Conservation (phyloP, 2,113 vertebrate species). For the Cyanoliseus patagonus region DNA sequence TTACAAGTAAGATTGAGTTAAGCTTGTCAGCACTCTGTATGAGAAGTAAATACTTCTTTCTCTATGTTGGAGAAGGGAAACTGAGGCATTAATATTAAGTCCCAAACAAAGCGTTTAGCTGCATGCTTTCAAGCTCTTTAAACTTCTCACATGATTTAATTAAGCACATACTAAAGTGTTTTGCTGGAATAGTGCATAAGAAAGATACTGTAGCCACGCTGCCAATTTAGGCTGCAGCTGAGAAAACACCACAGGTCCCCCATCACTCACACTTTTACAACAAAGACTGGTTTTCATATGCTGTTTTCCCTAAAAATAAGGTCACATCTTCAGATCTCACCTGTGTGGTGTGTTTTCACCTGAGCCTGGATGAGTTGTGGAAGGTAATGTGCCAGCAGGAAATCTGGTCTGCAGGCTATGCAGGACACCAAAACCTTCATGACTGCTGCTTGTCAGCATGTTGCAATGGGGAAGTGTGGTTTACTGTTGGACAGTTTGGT, state of each 20-base stretch:
- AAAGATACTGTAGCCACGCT: neutral
- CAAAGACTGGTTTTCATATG: neutral
- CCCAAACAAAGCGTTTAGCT: neutral
- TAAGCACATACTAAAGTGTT: slow-evolving; percentile 2
- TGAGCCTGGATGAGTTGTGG: neutral
- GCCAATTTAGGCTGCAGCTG: neutral
- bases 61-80: slow-evolving; percentile 15
- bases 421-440: fast-evolving
- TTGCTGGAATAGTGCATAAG: slow-evolving; percentile 18
- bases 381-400: neutral
- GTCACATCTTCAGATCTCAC: neutral
- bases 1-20: slow-evolving; percentile 50
- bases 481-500: neutral
- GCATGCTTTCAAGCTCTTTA: slow-evolving; percentile 1
- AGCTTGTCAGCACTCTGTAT: slow-evolving; percentile 9
- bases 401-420: neutral
- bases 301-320: neutral
- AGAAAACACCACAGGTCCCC: neutral
- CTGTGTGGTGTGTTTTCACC: fast-evolving
- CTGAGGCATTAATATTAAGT: slow-evolving; percentile 44
- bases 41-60: slow-evolving; percentile 32
- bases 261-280: neutral
- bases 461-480: fast-evolving
- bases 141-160: slow-evolving; percentile 32
- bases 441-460: fast-evolving